These are phyloP conservation scores for Nephrotoma flavescens DNA, from an alignment of 2,888 invertebrate genomes.

Conservation along the genomic window DNA sequence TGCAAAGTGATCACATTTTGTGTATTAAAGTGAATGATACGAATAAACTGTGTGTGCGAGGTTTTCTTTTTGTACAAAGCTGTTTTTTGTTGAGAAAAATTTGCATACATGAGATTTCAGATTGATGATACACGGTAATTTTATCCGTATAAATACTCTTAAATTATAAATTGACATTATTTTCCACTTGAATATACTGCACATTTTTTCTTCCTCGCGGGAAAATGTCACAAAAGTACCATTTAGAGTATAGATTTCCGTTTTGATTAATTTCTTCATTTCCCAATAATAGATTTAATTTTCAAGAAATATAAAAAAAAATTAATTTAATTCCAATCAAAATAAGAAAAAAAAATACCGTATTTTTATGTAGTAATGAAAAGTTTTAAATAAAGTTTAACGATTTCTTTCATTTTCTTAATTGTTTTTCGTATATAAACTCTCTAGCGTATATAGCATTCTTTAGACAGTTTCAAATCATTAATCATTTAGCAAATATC, in stretches of 20 bases:
- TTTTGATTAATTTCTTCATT: background rate
- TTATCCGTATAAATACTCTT: background rate
- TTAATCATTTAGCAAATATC: background rate
- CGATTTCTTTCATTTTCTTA: background rate
- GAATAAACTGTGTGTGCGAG: background rate
- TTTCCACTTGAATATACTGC: background rate
- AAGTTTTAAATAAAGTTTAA: background rate
- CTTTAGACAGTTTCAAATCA: background rate
- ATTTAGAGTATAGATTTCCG: background rate
- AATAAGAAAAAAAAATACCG: background rate
- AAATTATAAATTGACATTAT: no score
- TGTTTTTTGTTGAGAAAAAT: background rate
- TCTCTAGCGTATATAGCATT: background rate
- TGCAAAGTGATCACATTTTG: background rate
- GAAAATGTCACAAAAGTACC: background rate
- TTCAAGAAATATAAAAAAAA: background rate
- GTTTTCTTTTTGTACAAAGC: background rate
- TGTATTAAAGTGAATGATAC: background rate
- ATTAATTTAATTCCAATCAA: background rate
- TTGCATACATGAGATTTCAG: background rate
- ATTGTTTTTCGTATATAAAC: background rate
- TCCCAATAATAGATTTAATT: background rate
- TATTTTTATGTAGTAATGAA: background rate
- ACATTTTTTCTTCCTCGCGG: background rate
- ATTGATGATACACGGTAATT: background rate